These are phyloP conservation scores for Neolamprologus toae DNA, from an alignment of 2,113 vertebrate genomes.

Conservation along the genomic window DNA sequence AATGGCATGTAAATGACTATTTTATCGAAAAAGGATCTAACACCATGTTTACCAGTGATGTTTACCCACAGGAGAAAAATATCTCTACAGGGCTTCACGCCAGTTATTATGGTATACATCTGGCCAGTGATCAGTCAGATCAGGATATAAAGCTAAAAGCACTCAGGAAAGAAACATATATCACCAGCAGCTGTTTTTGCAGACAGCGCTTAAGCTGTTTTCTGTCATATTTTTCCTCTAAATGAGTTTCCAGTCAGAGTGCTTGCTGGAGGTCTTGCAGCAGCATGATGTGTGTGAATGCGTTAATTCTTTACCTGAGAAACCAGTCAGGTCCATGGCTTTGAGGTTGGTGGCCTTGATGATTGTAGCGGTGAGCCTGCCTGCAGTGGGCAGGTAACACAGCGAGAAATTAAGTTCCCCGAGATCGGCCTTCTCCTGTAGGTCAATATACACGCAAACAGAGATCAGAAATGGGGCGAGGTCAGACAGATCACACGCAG, in stretches of 20 bases:
- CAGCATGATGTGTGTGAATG: not conserved
- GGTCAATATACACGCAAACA: conserved; percentile 24
- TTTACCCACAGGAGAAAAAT: not conserved
- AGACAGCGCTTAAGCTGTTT: not conserved
- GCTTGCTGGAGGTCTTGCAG: not conserved
- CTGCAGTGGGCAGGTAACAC: conserved; percentile 92
- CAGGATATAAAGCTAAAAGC: not conserved
- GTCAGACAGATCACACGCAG: not conserved
- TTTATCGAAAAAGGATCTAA: not conserved
- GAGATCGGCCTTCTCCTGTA: conserved; percentile 90
- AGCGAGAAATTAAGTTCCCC: conserved; percentile 94
- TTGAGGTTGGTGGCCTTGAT: conserved; percentile 94
- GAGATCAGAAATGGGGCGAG: not conserved
- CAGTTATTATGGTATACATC: not conserved
- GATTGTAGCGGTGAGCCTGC: conserved; percentile 85
- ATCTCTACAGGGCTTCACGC: not conserved
- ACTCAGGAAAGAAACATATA: not conserved
- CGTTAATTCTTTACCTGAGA: conserved; percentile 74
- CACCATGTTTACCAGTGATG: not conserved
- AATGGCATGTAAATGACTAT: not conserved
- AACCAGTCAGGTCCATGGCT: conserved; percentile 92
- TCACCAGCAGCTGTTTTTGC: not conserved
- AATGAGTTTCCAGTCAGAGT: not conserved
- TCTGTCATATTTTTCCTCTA: not conserved
- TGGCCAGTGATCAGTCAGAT: not conserved